These are phyloP conservation scores for Meghimatium bilineatum DNA, from an alignment of 2,888 invertebrate genomes.

Conservation along the genomic window DNA sequence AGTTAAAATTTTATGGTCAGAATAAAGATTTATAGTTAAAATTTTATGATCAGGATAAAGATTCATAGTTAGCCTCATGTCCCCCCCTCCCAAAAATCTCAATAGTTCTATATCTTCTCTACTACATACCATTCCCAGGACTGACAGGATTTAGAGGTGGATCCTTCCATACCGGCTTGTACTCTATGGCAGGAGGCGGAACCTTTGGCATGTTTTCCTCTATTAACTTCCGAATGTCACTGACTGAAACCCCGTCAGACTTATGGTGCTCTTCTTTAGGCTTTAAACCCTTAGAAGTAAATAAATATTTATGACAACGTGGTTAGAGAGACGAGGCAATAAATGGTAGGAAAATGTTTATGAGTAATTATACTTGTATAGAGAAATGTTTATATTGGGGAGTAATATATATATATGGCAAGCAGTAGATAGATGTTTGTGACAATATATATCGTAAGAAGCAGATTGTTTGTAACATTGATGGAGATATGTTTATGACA, in stretches of 20 bases:
- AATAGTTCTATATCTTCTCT: neutral
- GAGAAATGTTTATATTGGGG: no score
- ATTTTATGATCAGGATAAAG: no score
- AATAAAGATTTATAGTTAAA: no score
- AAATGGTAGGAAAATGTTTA: no score
- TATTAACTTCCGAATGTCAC: constrained; percentile 72
- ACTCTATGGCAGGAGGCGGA: constrained; percentile 62
- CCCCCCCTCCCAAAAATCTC: no score
- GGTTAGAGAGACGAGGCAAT: no score
- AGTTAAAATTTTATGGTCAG: no score
- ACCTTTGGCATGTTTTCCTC: constrained; percentile 60
- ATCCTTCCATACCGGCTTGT: constrained; percentile 63
- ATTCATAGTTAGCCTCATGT: no score
- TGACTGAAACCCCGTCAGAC: constrained; percentile 65
- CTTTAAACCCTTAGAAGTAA: constrained; percentile 42
- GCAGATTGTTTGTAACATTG: no score
- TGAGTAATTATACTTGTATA: no score
- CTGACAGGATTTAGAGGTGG: constrained; percentile 70
- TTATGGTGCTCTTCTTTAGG: constrained; percentile 46
- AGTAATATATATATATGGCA: no score
- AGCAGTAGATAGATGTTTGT: neutral
- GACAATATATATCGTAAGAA: neutral
- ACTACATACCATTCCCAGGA: constrained; percentile 71
- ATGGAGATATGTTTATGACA: neutral
- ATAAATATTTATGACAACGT: constrained; percentile 1